phyloP scores from a whole-genome alignment of 2,113 vertebrate genomes.

The Tachuris rubrigastra region DNA sequence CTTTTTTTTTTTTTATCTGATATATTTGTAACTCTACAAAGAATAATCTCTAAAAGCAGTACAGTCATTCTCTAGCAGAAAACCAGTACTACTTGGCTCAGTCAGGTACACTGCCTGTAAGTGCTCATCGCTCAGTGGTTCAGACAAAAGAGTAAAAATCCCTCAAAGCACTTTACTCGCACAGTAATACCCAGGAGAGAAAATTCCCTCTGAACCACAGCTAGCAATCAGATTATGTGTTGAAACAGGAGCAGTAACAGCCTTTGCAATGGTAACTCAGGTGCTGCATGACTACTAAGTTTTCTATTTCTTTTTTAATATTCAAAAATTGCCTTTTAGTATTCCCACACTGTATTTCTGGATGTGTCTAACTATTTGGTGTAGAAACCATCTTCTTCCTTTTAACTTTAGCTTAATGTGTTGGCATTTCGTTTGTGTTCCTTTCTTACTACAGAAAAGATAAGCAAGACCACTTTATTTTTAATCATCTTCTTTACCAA shows the following conservation, averaged over 20 bases:
- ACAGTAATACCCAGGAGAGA: background rate
- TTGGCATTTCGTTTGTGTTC: background rate
- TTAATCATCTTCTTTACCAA: background rate
- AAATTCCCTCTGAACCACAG: background rate
- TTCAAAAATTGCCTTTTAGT: background rate
- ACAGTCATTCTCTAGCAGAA: background rate
- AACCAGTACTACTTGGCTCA: background rate
- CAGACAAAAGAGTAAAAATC: background rate
- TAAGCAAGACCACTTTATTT: background rate
- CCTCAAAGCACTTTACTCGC: background rate
- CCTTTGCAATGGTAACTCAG: background rate
- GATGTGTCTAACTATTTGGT: background rate
- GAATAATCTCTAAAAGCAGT: background rate
- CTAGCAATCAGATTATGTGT: background rate
- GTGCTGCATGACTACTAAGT: background rate
- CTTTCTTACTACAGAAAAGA: background rate
- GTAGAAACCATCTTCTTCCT: background rate
- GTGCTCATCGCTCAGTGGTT: background rate
- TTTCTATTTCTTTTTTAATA: background rate
- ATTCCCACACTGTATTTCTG: background rate
- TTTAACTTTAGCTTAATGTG: background rate
- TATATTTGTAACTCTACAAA: background rate
- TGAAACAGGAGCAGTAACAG: background rate
- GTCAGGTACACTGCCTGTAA: background rate
- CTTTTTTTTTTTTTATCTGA: background rate